Percentiles rank a stretch among this genome's conserved stretches.
Conservation (phyloP, 2,888 invertebrate species). For the Synanthedon vespiformis region DNA sequence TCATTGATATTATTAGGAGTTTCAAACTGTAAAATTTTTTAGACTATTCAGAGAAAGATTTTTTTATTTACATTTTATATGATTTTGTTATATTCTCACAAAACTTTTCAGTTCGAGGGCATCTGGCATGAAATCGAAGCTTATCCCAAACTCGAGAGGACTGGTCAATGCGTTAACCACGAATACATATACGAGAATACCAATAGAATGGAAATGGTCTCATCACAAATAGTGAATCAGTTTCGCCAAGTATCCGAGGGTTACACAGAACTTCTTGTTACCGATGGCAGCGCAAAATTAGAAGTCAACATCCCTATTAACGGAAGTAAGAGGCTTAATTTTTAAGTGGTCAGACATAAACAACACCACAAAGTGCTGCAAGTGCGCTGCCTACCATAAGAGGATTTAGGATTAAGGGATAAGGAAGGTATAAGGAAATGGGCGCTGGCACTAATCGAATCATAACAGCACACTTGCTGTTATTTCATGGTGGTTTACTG, state of each 20-base stretch:
- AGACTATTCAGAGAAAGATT: too few species aligned
- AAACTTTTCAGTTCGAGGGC: constrained; percentile 28
- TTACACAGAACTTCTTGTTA: constrained; percentile 17
- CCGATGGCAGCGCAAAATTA: constrained; percentile 28
- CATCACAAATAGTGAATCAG: constrained; percentile 24
- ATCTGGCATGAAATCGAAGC: constrained; percentile 40
- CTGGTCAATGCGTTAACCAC: constrained; percentile 39
- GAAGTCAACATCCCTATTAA: constrained; percentile 19
- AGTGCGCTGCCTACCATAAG: too few species aligned
- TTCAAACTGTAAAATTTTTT: too few species aligned
- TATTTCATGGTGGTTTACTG: too few species aligned
- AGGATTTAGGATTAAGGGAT: too few species aligned
- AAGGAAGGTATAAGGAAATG: too few species aligned
- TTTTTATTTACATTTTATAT: too few species aligned
- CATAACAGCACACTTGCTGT: too few species aligned
- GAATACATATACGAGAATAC: constrained; percentile 16
- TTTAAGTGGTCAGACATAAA: neutral
- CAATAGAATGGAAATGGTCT: constrained; percentile 23
- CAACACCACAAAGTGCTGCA: too few species aligned
- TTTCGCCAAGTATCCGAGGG: constrained; percentile 16
- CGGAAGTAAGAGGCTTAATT: constrained; percentile 18
- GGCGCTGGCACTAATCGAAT: too few species aligned
- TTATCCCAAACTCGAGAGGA: constrained; percentile 32
- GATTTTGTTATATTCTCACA: too few species aligned
- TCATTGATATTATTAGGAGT: too few species aligned